Base-by-base conservation (phyloP, 92 coral and sea anemone genomes). In the Porites cylindrica region DNA sequence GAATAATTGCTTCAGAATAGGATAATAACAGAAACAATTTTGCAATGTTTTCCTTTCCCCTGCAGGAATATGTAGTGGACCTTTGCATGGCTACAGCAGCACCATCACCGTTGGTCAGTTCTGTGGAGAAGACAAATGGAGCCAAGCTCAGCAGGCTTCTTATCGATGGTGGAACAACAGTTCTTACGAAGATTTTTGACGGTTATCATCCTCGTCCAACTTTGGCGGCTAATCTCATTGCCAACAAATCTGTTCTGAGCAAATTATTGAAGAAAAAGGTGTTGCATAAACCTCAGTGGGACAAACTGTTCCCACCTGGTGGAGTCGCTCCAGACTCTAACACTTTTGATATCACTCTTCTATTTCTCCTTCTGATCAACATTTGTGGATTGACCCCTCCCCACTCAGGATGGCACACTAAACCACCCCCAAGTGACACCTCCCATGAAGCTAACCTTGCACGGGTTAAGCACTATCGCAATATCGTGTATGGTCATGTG, bases 371-470 rank as follows among this genome's bases (percentile, higher is more conserved):
- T n/a, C 81, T 93, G 12, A 83, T 91, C 59, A 93, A 83, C 71
- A 93, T 93, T 66, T 93, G 96, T 89, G 90, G 95, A 11, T 85
- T 85, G 2, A 50, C 21, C 61, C 71, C 83, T 29, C 95, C 92
- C 53, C 72, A 51, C 14, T 73, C 80, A 38, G 85, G 92, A 0
- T 89, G 92, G 92, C 80, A 89, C 69, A 58, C n/a, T 21, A 51
- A 54, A 20, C 93, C 95, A 84, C 68, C 66, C 10, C 64, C 81
- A 71, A 83, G 87, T 24, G 92, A 93, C 76, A 87, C 63, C 10
- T 87, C 93, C 9, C 66, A 23, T 9, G 93, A 90, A 68, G 92
- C 96, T 6, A 80, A 90, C 83, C 79, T 93, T 72, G 92, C 90
- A 47, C 86, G 96, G 52, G 87, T 93, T 43, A 90, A 84, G 91